A percentile compares a stretch with the other conserved stretches of the same genome.
phyloP scores from a whole-genome alignment of 2,797 vertebrate genomes.

The Sebastes glaucus region DNA sequence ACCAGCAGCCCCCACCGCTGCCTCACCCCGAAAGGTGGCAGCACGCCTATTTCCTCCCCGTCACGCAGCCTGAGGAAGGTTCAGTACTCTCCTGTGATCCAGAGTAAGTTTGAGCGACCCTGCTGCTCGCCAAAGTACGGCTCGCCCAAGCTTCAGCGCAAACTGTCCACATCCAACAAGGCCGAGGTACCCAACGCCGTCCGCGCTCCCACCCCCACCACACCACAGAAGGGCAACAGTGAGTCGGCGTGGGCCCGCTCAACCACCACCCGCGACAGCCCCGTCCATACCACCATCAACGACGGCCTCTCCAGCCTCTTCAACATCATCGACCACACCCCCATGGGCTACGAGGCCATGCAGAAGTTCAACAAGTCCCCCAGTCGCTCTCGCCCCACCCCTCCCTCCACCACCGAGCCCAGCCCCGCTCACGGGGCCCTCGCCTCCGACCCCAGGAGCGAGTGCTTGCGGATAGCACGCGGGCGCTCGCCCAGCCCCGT shows the following conservation, averaged over 20 bases:
- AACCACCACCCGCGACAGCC: conserved; percentile 96
- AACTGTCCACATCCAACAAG: conserved; percentile 84
- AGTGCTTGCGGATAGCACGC: conserved; percentile 81
- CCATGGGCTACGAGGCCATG: conserved; percentile 85
- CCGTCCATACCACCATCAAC: conserved; percentile 97
- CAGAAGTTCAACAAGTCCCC: conserved; percentile 90
- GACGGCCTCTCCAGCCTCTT: conserved; percentile 99
- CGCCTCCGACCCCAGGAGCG: conserved; percentile 58
- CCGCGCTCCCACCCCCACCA: conserved; percentile 77
- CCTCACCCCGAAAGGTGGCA: conserved; percentile 92
- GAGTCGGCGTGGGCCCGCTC: conserved; percentile 99
- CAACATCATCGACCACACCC: conserved; percentile 97
- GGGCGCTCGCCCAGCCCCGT: conserved; percentile 95
- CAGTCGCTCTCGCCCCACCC: conserved; percentile 85
- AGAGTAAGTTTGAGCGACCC: conserved; percentile 95
- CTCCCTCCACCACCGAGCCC: conserved; percentile 63
- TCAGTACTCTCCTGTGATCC: conserved; percentile 91
- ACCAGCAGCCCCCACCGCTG: conserved; percentile 97
- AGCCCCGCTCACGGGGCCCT: conserved; percentile 51
- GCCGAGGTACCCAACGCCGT: conserved; percentile 81
- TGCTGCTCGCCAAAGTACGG: conserved; percentile 98
- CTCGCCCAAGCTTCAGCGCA: conserved; percentile 96
- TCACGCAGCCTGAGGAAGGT: conserved; percentile 91
- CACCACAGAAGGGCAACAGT: conserved; percentile 91
- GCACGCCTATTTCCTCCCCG: conserved; percentile 93